Evolutionary conservation across 1,140 invertebrate genomes (phyloP), one percentile per base, ranked within the genome.

Genomic region (Aphaenogaster ashmeadi): DNA sequence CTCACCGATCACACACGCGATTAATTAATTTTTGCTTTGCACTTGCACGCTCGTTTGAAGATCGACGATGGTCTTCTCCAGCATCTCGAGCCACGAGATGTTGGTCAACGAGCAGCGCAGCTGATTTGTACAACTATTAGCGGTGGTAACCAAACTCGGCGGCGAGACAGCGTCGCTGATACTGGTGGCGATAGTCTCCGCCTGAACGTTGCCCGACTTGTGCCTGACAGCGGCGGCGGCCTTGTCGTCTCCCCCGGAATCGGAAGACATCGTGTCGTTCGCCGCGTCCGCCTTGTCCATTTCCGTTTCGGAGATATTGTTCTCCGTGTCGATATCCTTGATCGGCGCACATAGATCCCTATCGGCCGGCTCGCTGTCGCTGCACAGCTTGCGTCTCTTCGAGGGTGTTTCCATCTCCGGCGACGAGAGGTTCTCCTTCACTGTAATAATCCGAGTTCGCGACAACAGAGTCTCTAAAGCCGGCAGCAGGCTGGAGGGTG

Each of bases 41-140:
- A 95, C 93, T 90, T 95, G 93, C 87, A 95, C 94, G 62, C 94
- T 94, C 78, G 94, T 92, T 81, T 95, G 94, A 56, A 96, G 86
- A 90, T 94, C 95, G 7, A 91, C 84, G 58, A 96, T 95, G 60
- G 95, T 95, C 83, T 95, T 95, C 79, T 95, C 95, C 69, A 96
- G 90, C 93, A 95, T 95, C 58, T 95, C 95, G 3, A 95, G 91
- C 95, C 95, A 95, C 7, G 94, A 95, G 36, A 94, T 91, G 52
- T 93, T 95, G 11, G 92, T 94, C 74, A 93, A 91, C 41, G 94
- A 92, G 87, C 93, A 92, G 74, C 91, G 86, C 18, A 92, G 87
- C 38, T 94, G 94, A 87, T 92, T 95, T 83, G 92, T 90, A 87
- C 92, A 94, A 69, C 91, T 92, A 38, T 92, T 91, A 1, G 92